These are phyloP conservation scores for Scaptomyza hsui DNA, from an alignment of 1,140 invertebrate genomes.

Conservation along the genomic window DNA sequence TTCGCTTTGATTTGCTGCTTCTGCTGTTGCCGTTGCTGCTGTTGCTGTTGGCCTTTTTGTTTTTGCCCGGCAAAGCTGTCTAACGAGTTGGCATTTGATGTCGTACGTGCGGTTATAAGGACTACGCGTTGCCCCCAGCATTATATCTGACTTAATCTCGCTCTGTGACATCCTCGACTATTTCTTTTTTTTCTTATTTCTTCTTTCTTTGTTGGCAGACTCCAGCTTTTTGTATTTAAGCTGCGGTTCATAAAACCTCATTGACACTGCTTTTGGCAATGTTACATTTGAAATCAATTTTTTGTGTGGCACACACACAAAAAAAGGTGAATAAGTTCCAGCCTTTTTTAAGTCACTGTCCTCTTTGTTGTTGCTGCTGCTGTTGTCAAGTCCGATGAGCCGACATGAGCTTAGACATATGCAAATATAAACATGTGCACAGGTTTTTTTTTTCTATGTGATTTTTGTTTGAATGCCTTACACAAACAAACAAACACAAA, in stretches of 20 bases:
- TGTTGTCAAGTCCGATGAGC: slow-evolving; percentile 32
- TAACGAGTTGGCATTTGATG: slow-evolving; percentile 78
- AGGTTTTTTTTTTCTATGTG: slow-evolving; percentile 21
- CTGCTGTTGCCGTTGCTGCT: slow-evolving; percentile 23
- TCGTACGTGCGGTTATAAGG: slow-evolving; percentile 63
- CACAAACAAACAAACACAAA: slow-evolving; percentile 1
- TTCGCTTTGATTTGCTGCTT: slow-evolving; percentile 71
- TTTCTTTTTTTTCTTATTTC: not conserved
- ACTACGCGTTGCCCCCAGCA: slow-evolving; percentile 37
- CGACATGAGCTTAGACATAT: slow-evolving; percentile 49
- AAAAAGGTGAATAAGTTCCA: slow-evolving; percentile 28
- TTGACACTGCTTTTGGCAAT: slow-evolving; percentile 52
- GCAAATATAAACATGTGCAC: slow-evolving; percentile 68
- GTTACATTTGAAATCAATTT: slow-evolving; percentile 79
- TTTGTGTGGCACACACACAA: slow-evolving; percentile 44
- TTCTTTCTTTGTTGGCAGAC: not conserved
- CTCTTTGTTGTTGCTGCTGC: slow-evolving; percentile 18
- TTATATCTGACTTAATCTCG: slow-evolving; percentile 40
- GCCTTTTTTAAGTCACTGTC: slow-evolving; percentile 33
- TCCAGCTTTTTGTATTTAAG: slow-evolving; percentile 33
- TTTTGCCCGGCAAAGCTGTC: slow-evolving; percentile 53
- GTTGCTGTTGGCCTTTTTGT: slow-evolving; percentile 44
- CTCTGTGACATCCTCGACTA: slow-evolving; percentile 14
- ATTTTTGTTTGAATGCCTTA: slow-evolving; percentile 15
- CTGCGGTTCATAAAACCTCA: slow-evolving; percentile 36